phyloP scores from a whole-genome alignment of 2,888 invertebrate genomes.

The Tenthredo scrophulariae region DNA sequence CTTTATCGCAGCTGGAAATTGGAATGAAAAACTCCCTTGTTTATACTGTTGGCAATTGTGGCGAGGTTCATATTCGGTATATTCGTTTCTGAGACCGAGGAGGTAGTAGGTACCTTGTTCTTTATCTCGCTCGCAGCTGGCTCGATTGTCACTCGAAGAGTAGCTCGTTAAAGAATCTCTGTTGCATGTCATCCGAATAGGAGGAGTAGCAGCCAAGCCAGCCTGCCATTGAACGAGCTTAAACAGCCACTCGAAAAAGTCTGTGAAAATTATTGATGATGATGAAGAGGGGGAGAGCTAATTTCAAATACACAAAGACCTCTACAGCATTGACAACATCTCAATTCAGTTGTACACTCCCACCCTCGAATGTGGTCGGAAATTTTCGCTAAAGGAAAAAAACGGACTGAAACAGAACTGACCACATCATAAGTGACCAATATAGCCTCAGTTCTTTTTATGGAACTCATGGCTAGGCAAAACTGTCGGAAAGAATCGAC shows the following conservation, averaged over 20 bases:
- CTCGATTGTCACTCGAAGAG: conserved; percentile 39
- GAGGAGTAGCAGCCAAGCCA: not conserved
- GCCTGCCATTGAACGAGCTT: not conserved
- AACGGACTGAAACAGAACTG: not conserved
- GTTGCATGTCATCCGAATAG: conserved; percentile 16
- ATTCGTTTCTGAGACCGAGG: not conserved
- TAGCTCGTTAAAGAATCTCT: conserved; percentile 39
- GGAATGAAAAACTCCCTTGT: not conserved
- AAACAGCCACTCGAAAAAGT: conserved; percentile 5
- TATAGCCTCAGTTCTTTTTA: not conserved
- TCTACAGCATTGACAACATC: not conserved
- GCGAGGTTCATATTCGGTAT: not conserved
- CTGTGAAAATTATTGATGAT: not conserved
- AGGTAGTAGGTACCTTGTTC: conserved; percentile 18
- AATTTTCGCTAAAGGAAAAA: too few relatives aligned
- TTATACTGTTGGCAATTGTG: not conserved
- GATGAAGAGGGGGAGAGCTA: not conserved
- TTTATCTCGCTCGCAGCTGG: conserved; percentile 19
- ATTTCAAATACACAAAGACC: not conserved
- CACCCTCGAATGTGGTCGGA: too few relatives aligned
- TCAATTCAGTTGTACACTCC: not conserved
- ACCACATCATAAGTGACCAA: not conserved
- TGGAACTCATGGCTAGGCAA: not conserved
- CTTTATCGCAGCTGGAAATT: not conserved
- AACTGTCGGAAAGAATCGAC: not conserved